phyloP scores from a whole-genome alignment of 2,888 invertebrate genomes.

The Lepidocyrtinus sp. region DNA sequence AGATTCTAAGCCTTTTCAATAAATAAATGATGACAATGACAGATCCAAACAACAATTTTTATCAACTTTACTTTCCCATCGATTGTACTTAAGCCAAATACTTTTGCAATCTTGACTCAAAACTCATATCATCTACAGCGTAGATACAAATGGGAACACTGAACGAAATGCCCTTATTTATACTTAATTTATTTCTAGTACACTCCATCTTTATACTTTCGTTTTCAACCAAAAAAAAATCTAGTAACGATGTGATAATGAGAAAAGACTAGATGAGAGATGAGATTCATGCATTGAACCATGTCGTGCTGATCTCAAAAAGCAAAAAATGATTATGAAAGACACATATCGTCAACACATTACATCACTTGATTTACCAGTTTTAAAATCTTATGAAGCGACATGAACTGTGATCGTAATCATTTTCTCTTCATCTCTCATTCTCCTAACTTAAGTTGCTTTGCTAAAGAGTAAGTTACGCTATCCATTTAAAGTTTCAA shows the following conservation, averaged over 20 bases:
- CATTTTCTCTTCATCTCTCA: neutral
- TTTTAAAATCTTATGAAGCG: too few species aligned
- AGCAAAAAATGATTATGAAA: slow-evolving; percentile 30
- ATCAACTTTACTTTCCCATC: neutral
- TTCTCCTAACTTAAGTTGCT: neutral
- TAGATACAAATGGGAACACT: too few species aligned
- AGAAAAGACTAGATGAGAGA: neutral
- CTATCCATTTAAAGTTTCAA: too few species aligned
- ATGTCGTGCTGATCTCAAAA: neutral
- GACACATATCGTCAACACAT: slow-evolving; percentile 30
- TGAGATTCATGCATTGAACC: neutral
- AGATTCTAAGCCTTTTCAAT: too few species aligned
- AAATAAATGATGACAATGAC: neutral
- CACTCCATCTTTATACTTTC: too few species aligned
- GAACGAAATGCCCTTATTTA: too few species aligned
- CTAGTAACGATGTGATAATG: neutral
- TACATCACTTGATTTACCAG: too few species aligned
- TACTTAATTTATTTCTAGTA: too few species aligned
- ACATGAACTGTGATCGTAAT: neutral
- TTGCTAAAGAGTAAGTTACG: too few species aligned
- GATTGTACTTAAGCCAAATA: too few species aligned
- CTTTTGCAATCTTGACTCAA: too few species aligned
- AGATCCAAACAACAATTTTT: neutral
- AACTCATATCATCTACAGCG: too few species aligned
- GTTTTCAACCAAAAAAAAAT: neutral